These are phyloP conservation scores for Clostera curtula DNA, from an alignment of 2,888 invertebrate genomes.

Conservation along the genomic window DNA sequence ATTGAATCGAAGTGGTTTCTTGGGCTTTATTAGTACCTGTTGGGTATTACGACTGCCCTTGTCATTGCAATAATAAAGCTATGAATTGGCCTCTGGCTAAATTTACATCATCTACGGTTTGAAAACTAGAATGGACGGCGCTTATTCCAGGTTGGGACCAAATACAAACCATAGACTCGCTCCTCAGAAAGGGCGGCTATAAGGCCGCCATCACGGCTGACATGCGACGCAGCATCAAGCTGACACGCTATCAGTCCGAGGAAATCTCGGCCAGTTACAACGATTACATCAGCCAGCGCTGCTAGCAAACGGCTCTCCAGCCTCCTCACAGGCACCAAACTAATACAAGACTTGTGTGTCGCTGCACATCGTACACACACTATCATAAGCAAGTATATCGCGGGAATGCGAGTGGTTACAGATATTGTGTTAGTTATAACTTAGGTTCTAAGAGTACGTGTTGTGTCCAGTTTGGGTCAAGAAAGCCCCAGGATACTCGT, in stretches of 20 bases:
- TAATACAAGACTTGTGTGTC: constrained; percentile 22
- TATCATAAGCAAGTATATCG: constrained; percentile 20
- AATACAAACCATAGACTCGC: constrained; percentile 97
- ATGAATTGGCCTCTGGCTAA: too few relatives aligned
- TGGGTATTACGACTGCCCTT: too few relatives aligned
- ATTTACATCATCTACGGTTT: too few relatives aligned
- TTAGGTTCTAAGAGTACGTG: constrained; percentile 55
- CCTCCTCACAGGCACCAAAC: constrained; percentile 20
- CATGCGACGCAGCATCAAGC: constrained; percentile 89
- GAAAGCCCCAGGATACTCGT: constrained; percentile 16
- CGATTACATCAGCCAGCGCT: constrained; percentile 84
- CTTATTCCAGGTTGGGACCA: constrained; percentile 96
- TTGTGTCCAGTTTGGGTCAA: constrained; percentile 35
- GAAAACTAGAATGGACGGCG: too few relatives aligned
- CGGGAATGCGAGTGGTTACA: constrained; percentile 19
- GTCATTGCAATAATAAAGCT: too few relatives aligned
- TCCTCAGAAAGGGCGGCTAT: constrained; percentile 97
- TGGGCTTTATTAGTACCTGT: too few relatives aligned
- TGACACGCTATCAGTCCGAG: constrained; percentile 97
- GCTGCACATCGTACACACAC: constrained; percentile 17
- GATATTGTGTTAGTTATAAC: constrained; percentile 40
- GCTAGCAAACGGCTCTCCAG: constrained; percentile 81
- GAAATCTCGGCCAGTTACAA: constrained; percentile 92
- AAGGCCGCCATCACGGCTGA: constrained; percentile 93
- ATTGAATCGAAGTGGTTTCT: too few relatives aligned